Percentiles rank a stretch among this genome's conserved stretches.
Evolutionary conservation across 1,140 invertebrate genomes (phyloP).

Genomic region (Micrasema minimum): DNA sequence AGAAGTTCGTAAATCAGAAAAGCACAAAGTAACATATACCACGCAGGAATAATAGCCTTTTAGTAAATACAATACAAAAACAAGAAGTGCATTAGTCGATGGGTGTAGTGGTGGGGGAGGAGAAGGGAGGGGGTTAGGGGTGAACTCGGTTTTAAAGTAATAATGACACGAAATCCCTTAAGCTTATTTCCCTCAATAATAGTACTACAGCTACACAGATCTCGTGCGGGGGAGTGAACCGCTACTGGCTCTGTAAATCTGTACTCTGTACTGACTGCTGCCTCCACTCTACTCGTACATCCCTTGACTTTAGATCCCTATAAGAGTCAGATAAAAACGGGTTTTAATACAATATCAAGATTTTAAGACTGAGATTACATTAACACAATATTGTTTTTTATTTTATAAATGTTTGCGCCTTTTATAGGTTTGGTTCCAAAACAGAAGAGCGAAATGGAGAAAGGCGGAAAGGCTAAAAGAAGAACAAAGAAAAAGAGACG

Average conservation of each 20-base stretch:
- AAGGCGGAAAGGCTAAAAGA: constrained; percentile 92
- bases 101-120: not conserved
- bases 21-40: no score
- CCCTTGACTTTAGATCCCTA: no score
- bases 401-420: no score
- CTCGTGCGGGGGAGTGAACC: no score
- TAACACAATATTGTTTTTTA: no score
- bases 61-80: not conserved
- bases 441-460: constrained; percentile 91
- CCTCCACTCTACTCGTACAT: no score
- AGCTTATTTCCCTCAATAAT: constrained; percentile 26
- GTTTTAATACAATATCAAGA: no score
- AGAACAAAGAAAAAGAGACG: constrained; percentile 86
- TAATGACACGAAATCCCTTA: constrained; percentile 22
- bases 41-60: constrained; percentile 5
- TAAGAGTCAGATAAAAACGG: no score
- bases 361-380: no score
- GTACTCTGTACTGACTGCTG: no score
- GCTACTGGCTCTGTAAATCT: no score
- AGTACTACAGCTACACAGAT: constrained; percentile 1
- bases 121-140: no score
- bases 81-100: not conserved
- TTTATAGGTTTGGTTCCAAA: constrained; percentile 97
- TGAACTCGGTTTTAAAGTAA: constrained; percentile 26
- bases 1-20: not conserved